Base-by-base conservation (phyloP, 2,797 vertebrate genomes). In the Thaleichthys pacificus region DNA sequence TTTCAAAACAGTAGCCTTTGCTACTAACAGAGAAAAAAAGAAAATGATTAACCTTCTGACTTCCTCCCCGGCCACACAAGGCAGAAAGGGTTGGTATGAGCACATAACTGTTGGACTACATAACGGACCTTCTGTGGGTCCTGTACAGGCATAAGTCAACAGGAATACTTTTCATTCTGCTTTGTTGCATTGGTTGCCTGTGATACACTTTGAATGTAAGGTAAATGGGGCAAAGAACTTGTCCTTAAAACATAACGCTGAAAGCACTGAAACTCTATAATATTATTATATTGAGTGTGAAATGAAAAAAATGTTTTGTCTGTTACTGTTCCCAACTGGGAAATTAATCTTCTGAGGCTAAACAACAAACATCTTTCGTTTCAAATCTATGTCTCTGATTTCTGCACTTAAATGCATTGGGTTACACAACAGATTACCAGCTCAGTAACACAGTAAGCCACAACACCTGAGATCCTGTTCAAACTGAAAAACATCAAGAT, bases 41-140 rank as follows among this genome's bases (percentile, higher is more conserved):
- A 49, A n/a, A 69, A 70, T 47, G 22, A 68, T 54, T 28, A 42
- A n/a, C n/a, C 11, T 42, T 9, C 30, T 67, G 30, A 66, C 57
- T 54, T 56, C 42, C 54, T 47, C 14, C 60, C 56, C n/a, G 4
- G 30, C 21, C 67, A 60, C 47, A 26, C 22, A 17, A 60, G 49
- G 62, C 71, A 77, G 17, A 19, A 24, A 30, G 8, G 21, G 32
- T 56, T 51, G 15, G 51, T 56, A 7, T 17, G 51, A 56, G 1
- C 51, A 56, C 51, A 56, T 19, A 54, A 54, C 56, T 74, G 66
- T 67, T 1, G 4, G 28, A 17, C 61, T 47, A 65, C 78, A 76
- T 66, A 60, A 54, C 54, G 56, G 51, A 60, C 67, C 32, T 19
- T 49, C 22, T 35, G 42, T 30, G 22, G 69, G 7, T 51, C 21